Conservation (phyloP, 2,888 invertebrate genomes). For the Hyposoter dolosus region DNA sequence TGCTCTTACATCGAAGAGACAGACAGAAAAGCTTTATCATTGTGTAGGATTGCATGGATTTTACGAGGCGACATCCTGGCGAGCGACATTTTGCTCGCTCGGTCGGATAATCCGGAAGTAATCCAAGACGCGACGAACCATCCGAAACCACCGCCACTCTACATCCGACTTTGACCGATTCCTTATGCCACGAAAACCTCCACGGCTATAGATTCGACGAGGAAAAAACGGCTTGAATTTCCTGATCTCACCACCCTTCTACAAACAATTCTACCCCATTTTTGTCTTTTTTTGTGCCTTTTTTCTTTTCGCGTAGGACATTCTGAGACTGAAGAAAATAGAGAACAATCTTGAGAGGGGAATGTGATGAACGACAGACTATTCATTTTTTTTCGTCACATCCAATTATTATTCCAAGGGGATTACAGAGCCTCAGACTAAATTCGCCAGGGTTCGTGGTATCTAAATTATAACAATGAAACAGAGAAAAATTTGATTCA, state of each 20-base stretch:
- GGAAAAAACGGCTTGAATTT: slow-evolving; percentile 29
- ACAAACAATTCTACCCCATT: slow-evolving; percentile 35
- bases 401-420: not conserved
- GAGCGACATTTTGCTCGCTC: slow-evolving; percentile 45
- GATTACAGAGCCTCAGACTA: not conserved
- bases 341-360: not conserved
- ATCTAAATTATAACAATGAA: too few relatives aligned
- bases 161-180: slow-evolving; percentile 62
- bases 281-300: too few relatives aligned
- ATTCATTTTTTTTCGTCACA: not conserved
- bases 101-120: slow-evolving; percentile 63
- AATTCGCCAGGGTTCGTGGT: not conserved
- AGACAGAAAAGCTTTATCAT: slow-evolving; percentile 14
- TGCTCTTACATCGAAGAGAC: slow-evolving; percentile 43
- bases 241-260: not conserved
- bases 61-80: slow-evolving; percentile 40
- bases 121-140: slow-evolving; percentile 49
- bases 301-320: not conserved
- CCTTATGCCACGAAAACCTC: slow-evolving; percentile 58
- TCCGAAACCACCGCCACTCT: slow-evolving; percentile 63
- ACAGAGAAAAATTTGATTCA: too few relatives aligned
- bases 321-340: not conserved
- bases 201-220: slow-evolving; percentile 9
- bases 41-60: slow-evolving; percentile 40
- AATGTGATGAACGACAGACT: not conserved